Conservation (phyloP, 2,888 invertebrate genomes). For the Calameuta pallipes region DNA sequence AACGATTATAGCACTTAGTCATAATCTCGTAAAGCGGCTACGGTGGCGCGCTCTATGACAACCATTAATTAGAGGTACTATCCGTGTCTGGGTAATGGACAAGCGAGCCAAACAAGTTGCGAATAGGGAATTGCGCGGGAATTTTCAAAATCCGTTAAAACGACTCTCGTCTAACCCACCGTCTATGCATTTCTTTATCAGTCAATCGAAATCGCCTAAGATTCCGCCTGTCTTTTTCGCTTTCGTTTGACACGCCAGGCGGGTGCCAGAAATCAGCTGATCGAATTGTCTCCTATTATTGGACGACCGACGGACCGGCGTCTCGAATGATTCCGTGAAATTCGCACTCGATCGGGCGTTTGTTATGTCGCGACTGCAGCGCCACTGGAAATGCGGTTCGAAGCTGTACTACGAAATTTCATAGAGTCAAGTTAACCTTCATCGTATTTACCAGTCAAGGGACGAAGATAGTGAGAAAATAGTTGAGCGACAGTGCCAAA, state of each 20-base stretch:
- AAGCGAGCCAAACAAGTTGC: neutral
- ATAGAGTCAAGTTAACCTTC: neutral
- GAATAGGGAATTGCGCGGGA: neutral
- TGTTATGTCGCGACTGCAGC: too few species aligned
- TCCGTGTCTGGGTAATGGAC: neutral
- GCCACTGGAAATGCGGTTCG: too few species aligned
- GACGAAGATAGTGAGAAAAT: neutral
- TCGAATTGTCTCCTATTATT: neutral
- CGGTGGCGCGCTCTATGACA: neutral
- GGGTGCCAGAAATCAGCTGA: neutral
- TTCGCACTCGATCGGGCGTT: neutral
- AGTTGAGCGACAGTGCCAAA: neutral
- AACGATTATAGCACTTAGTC: conserved; percentile 39
- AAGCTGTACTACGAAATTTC: neutral
- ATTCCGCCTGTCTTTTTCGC: neutral
- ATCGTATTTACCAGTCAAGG: neutral
- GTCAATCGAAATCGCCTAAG: neutral
- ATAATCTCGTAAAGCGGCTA: conserved; percentile 32
- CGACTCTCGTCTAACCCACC: neutral
- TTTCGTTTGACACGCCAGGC: neutral
- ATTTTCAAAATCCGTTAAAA: too few species aligned
- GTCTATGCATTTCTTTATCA: neutral
- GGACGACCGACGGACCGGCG: neutral
- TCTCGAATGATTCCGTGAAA: neutral
- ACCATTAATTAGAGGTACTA: neutral